Percentiles rank a stretch among this genome's conserved stretches.
These are phyloP conservation scores for Nothocercus julius DNA, from an alignment of 2,113 vertebrate species.

Conservation along the genomic window DNA sequence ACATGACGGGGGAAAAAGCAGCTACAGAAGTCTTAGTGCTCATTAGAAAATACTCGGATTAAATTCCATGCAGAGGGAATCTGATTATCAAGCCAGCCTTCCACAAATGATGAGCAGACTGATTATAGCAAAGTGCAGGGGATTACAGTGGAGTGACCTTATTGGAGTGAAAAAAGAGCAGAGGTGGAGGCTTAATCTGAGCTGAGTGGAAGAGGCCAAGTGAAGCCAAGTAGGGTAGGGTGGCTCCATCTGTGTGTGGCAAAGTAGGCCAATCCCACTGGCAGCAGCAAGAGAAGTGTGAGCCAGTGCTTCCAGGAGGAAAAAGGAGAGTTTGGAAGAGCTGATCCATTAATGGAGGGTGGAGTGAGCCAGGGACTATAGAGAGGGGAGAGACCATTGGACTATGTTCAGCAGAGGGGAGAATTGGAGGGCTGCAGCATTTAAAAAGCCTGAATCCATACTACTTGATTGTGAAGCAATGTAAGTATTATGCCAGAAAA, in stretches of 20 bases:
- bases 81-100: constrained; percentile 43
- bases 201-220: constrained; percentile 13
- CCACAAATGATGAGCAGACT: constrained; percentile 23
- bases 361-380: constrained; percentile 33
- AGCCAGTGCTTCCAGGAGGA: constrained; percentile 31
- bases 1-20: not conserved
- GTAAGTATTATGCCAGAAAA: constrained; percentile 37
- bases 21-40: not conserved
- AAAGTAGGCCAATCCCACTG: constrained; percentile 55
- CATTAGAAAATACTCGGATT: constrained; percentile 57
- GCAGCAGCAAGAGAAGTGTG: not conserved
- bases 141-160: constrained; percentile 9
- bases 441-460: constrained; percentile 39
- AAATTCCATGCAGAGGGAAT: not conserved
- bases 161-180: not conserved
- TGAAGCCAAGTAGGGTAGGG: constrained; percentile 42
- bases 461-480: constrained; percentile 37
- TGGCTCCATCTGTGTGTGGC: constrained; percentile 7
- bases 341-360: constrained; percentile 22
- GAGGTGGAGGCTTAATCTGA: constrained; percentile 47
- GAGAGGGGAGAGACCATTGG: not conserved
- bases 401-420: not conserved
- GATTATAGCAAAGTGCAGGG: constrained; percentile 34
- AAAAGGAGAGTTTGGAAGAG: constrained; percentile 50
- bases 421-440: not conserved